Conservation (phyloP, 2,797 vertebrate genomes). For the Tenualosa thibaudeaui region DNA sequence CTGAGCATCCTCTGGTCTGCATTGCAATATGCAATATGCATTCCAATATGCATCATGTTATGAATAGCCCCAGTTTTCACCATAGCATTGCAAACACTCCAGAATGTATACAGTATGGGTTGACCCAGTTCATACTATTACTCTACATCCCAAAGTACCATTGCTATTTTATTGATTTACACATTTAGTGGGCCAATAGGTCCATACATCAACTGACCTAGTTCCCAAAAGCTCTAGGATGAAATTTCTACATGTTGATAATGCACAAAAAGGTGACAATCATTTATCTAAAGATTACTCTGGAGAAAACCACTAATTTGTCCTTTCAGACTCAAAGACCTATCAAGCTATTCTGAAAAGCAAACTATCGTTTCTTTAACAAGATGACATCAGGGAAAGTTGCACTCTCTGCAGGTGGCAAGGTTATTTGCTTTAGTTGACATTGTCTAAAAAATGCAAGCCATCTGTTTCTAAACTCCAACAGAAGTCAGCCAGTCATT, state of each 20-base stretch:
- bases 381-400: background rate
- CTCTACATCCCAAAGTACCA: constrained; percentile 47
- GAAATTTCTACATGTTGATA: background rate
- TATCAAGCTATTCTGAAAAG: background rate
- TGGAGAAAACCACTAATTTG: background rate
- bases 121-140: constrained; percentile 13
- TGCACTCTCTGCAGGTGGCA: background rate
- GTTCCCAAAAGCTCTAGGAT: constrained; percentile 37
- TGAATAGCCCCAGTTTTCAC: background rate
- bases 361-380: background rate
- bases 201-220: constrained; percentile 61
- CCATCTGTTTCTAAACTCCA: background rate
- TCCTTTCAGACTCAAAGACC: background rate
- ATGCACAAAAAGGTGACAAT: background rate
- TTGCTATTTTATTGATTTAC: constrained; percentile 62
- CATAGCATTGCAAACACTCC: background rate
- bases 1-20: background rate
- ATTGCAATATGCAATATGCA: background rate
- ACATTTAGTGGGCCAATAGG: constrained; percentile 50
- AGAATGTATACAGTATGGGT: background rate
- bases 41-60: background rate
- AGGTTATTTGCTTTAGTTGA: background rate
- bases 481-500: background rate
- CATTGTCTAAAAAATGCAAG: background rate
- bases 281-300: background rate